These are phyloP conservation scores for Hipparchia sbordonii DNA, from an alignment of 2,888 invertebrate species.

Conservation along the genomic window DNA sequence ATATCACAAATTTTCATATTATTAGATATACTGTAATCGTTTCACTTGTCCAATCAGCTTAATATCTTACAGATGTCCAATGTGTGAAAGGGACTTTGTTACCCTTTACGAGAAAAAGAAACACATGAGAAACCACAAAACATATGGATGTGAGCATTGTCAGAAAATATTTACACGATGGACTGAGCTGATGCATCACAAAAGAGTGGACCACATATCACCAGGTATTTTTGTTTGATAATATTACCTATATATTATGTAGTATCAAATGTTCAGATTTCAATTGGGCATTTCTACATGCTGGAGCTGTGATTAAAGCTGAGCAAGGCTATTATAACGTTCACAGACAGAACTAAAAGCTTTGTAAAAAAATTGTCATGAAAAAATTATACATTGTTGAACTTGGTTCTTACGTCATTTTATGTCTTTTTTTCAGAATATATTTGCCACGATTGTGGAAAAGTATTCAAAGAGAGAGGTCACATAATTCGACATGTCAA, in stretches of 20 bases:
- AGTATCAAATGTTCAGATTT: too few relatives aligned
- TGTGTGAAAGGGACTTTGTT: constrained; percentile 77
- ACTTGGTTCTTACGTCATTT: not conserved
- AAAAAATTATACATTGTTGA: too few relatives aligned
- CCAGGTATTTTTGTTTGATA: constrained; percentile 43
- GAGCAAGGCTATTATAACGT: too few relatives aligned
- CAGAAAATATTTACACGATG: constrained; percentile 59
- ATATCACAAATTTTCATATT: too few relatives aligned
- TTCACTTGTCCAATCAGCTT: not conserved
- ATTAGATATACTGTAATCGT: too few relatives aligned
- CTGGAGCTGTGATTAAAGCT: too few relatives aligned
- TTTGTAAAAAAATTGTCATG: too few relatives aligned
- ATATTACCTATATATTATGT: too few relatives aligned
- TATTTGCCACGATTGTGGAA: constrained; percentile 67
- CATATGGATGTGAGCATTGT: constrained; percentile 77
- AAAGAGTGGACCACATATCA: constrained; percentile 59
- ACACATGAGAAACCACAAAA: constrained; percentile 75
- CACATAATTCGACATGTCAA: constrained; percentile 68
- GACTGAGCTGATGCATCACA: constrained; percentile 56
- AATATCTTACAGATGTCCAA: constrained; percentile 71
- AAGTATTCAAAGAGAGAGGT: constrained; percentile 61
- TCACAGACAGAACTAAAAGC: not conserved
- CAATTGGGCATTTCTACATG: too few relatives aligned
- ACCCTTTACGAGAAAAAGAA: constrained; percentile 71
- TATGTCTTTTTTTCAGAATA: constrained; percentile 57